These are phyloP conservation scores for Drosophila siamana DNA, from an alignment of 2,888 invertebrate genomes.

Conservation along the genomic window DNA sequence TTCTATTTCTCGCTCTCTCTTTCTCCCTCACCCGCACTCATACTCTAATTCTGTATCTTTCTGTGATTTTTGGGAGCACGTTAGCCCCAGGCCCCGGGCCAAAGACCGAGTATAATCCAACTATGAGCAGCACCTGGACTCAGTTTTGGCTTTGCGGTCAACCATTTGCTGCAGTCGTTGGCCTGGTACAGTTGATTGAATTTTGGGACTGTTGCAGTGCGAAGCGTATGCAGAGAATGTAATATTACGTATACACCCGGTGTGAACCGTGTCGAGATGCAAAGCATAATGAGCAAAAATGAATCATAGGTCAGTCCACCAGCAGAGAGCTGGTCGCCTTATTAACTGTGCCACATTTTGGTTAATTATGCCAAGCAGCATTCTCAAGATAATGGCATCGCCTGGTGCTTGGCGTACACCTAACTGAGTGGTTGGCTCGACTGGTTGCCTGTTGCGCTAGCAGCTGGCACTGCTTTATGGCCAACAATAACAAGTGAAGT, in stretches of 20 bases:
- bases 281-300: constrained; percentile 26
- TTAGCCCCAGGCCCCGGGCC: background rate
- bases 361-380: constrained; percentile 50
- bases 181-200: constrained; percentile 33
- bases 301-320: constrained; percentile 10
- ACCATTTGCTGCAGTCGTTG: constrained; percentile 46
- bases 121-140: constrained; percentile 27
- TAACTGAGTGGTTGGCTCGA: constrained; percentile 7
- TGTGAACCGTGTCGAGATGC: background rate
- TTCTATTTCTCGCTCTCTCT: background rate
- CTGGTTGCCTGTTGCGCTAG: constrained; percentile 33
- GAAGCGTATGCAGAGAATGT: background rate
- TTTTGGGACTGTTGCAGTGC: constrained; percentile 8
- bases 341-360: constrained; percentile 46
- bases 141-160: constrained; percentile 51
- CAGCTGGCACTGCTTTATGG: constrained; percentile 29
- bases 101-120: constrained; percentile 23
- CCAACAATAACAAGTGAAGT: constrained; percentile 19
- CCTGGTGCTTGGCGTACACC: background rate
- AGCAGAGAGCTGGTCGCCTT: constrained; percentile 6
- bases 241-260: constrained; percentile 30
- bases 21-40: background rate
- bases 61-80: background rate
- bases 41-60: background rate
- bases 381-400: background rate